Evolutionary conservation across 2,888 invertebrate genomes (phyloP).

Genomic region (Drosophila kambysellisi): DNA sequence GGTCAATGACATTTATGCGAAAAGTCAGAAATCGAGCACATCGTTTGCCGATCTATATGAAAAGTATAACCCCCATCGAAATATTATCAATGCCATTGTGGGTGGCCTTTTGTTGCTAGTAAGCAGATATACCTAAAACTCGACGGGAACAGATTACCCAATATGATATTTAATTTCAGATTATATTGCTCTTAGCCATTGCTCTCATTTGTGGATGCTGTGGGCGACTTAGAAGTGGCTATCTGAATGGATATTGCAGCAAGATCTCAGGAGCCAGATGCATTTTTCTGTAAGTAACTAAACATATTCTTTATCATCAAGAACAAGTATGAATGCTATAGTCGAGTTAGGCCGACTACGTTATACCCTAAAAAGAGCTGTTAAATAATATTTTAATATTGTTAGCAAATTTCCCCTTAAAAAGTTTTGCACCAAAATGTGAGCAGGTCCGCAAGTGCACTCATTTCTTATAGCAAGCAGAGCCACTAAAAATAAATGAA

Average conservation of each 20-base stretch:
- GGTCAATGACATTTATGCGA: slow-evolving; percentile 43
- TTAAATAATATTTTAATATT: not conserved
- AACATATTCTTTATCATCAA: not conserved
- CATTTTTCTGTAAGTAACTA: slow-evolving; percentile 51
- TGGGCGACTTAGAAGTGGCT: slow-evolving; percentile 47
- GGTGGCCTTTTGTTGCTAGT: slow-evolving; percentile 51
- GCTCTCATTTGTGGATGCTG: slow-evolving; percentile 54
- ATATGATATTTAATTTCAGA: slow-evolving; percentile 19
- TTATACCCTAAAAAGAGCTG: no score
- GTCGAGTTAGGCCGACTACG: no score
- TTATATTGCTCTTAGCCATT: slow-evolving; percentile 36
- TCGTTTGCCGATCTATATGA: slow-evolving; percentile 56
- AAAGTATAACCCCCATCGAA: slow-evolving; percentile 50
- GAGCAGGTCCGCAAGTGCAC: no score
- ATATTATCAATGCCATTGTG: slow-evolving; percentile 31
- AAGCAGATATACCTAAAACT: slow-evolving; percentile 3
- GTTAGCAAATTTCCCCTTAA: no score
- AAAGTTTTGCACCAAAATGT: no score
- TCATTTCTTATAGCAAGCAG: no score
- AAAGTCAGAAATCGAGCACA: slow-evolving; percentile 29
- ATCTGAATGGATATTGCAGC: slow-evolving; percentile 56
- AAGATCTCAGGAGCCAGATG: slow-evolving; percentile 51
- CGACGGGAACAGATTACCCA: not conserved
- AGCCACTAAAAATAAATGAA: no score
- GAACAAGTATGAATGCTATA: no score